Evolutionary conservation across 2,888 invertebrate species (phyloP).

Genomic region (Bombylius major): DNA sequence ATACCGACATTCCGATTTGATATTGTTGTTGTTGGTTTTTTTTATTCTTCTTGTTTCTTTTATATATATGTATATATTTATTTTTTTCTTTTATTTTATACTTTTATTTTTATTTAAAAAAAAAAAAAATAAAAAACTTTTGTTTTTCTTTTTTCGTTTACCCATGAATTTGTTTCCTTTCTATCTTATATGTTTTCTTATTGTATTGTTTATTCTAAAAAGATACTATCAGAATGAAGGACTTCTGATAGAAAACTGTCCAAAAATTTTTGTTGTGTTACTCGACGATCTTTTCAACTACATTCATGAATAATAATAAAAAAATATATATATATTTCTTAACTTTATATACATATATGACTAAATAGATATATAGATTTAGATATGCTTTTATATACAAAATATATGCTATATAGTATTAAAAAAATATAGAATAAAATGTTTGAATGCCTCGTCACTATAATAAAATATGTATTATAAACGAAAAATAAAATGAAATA

Average conservation of each 20-base stretch:
- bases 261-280: conserved; percentile 25
- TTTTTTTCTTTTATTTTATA: background rate
- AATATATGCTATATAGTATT: background rate
- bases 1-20: background rate
- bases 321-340: conserved; percentile 2
- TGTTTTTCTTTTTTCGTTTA: background rate
- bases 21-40: background rate
- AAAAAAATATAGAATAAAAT: background rate
- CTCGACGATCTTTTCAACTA: conserved; percentile 13
- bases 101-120: background rate
- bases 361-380: background rate
- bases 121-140: background rate
- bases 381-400: background rate
- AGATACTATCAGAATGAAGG: conserved; percentile 34
- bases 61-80: background rate
- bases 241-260: conserved; percentile 38
- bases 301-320: conserved; percentile 6
- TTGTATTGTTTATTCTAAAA: conserved; percentile 19
- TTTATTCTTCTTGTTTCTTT: background rate
- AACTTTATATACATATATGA: background rate
- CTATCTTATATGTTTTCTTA: background rate
- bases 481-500: background rate
- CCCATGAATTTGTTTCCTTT: background rate
- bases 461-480: background rate
- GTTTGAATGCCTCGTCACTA: background rate